Evolutionary conservation across 2,888 invertebrate genomes (phyloP).

Genomic region (Protonemura montana): DNA sequence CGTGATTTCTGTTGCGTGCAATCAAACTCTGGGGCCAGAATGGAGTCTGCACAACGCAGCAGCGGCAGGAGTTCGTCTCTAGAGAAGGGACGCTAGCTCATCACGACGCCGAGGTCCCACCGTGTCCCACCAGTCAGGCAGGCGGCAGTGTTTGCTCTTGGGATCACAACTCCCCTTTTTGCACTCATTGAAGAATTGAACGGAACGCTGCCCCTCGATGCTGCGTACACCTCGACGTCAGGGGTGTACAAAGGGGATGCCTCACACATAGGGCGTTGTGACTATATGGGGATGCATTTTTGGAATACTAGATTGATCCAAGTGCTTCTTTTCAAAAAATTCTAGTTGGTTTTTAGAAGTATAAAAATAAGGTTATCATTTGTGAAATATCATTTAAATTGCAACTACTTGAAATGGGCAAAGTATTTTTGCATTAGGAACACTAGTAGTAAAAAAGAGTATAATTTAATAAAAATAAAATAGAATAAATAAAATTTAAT

Average conservation of each 20-base stretch:
- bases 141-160: constrained; percentile 40
- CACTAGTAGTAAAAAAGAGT: too few relatives aligned
- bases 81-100: not conserved
- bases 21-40: not conserved
- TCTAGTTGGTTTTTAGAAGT: too few relatives aligned
- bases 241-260: not conserved
- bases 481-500: too few relatives aligned
- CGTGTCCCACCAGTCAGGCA: not conserved
- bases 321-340: too few relatives aligned
- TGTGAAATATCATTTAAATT: too few relatives aligned
- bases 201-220: constrained; percentile 10
- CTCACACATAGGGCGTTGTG: too few relatives aligned
- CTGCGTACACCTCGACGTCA: not conserved
- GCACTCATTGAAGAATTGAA: constrained; percentile 31
- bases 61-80: not conserved
- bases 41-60: not conserved
- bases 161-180: constrained; percentile 42
- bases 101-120: not conserved
- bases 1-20: not conserved
- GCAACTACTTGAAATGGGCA: too few relatives aligned
- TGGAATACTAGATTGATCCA: too few relatives aligned
- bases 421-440: too few relatives aligned
- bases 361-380: too few relatives aligned
- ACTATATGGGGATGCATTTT: too few relatives aligned
- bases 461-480: too few relatives aligned